These are phyloP conservation scores for Galbula dea DNA, from an alignment of 2,113 vertebrate genomes.

Conservation along the genomic window DNA sequence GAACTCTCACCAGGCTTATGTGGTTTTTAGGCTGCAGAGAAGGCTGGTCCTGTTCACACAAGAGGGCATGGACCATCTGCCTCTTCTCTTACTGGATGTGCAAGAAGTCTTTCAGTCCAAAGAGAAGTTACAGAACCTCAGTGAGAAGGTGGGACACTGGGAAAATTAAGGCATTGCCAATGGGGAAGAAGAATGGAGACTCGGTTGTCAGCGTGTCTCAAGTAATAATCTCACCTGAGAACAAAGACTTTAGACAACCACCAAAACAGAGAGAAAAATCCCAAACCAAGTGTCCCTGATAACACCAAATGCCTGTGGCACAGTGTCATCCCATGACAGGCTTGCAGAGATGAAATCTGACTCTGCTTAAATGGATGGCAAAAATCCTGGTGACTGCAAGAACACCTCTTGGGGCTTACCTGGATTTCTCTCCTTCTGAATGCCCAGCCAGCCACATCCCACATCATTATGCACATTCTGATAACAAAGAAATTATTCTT, in stretches of 20 bases:
- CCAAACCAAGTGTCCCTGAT: background rate
- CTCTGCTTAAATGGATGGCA: background rate
- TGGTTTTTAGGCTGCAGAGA: slow-evolving; percentile 9
- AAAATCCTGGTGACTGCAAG: background rate
- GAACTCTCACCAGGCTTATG: background rate
- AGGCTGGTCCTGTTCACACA: background rate
- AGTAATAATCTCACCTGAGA: background rate
- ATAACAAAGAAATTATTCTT: background rate
- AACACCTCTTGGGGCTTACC: background rate
- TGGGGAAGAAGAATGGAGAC: background rate
- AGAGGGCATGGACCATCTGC: background rate
- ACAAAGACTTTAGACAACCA: background rate
- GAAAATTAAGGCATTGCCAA: background rate
- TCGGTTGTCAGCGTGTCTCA: background rate
- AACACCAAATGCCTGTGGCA: background rate
- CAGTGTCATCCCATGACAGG: background rate
- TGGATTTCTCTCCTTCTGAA: background rate
- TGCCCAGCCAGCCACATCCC: background rate
- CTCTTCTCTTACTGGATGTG: background rate
- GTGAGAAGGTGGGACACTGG: background rate
- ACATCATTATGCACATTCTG: background rate
- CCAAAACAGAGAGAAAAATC: background rate
- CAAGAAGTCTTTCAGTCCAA: background rate
- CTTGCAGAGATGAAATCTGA: background rate
- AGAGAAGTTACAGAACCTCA: background rate